These are phyloP conservation scores for Diabrotica balteata DNA, from an alignment of 2,888 invertebrate species.

Conservation along the genomic window DNA sequence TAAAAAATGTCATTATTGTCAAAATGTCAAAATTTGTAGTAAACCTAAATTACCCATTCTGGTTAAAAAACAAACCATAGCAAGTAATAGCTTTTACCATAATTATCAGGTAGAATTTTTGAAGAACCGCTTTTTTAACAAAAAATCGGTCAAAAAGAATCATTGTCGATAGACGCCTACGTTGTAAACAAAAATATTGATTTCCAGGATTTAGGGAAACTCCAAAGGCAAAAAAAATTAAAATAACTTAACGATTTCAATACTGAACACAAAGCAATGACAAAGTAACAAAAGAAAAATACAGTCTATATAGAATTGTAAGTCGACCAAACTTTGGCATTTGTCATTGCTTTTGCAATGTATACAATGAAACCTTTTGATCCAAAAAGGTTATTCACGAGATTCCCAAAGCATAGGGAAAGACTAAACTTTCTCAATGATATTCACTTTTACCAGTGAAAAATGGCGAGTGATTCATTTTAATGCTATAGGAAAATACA, in stretches of 20 bases:
- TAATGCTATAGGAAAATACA: constrained; percentile 36
- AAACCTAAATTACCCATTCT: too few relatives aligned
- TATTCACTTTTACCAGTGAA: constrained; percentile 43
- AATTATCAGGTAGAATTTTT: too few relatives aligned
- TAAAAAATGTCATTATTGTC: too few relatives aligned
- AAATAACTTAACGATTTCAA: constrained; percentile 18
- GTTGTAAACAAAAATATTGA: background rate
- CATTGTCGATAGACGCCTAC: background rate
- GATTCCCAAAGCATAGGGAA: constrained; percentile 22
- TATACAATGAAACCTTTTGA: constrained; percentile 30
- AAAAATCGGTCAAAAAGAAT: too few relatives aligned
- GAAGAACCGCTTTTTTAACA: too few relatives aligned
- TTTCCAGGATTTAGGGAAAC: background rate
- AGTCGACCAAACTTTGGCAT: constrained; percentile 20
- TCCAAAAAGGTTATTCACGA: constrained; percentile 26
- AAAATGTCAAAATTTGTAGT: too few relatives aligned
- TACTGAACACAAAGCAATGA: constrained; percentile 20
- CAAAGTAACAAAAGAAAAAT: constrained; percentile 25
- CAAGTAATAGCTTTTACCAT: too few relatives aligned
- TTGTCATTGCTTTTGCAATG: constrained; percentile 24
- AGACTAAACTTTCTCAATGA: constrained; percentile 34
- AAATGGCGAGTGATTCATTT: constrained; percentile 49
- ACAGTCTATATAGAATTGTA: constrained; percentile 22
- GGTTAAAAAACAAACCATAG: too few relatives aligned
- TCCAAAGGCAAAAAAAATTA: constrained; percentile 7